Conservation (phyloP, 2,113 vertebrate species). For the Cercocebus atys region DNA sequence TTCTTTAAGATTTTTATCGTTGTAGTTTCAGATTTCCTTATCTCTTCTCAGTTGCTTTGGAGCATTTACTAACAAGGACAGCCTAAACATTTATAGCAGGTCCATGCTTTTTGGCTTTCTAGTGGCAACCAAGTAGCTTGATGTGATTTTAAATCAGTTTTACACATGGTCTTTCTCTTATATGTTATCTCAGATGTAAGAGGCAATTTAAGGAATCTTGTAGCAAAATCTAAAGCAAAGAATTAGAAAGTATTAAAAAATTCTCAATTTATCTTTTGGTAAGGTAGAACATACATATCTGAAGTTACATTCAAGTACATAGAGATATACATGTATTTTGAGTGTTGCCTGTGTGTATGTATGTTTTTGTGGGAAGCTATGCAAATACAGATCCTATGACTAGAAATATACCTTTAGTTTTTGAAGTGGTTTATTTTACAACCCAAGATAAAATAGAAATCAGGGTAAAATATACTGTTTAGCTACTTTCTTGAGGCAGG, state of each 20-base stretch:
- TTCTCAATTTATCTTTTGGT: neutral
- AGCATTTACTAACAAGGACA: neutral
- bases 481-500: neutral
- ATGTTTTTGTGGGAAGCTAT: neutral
- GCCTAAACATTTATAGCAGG: neutral
- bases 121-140: neutral
- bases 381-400: neutral
- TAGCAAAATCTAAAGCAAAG: conserved; percentile 18
- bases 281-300: neutral
- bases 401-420: neutral
- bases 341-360: neutral
- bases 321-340: neutral
- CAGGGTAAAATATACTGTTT: conserved; percentile 5
- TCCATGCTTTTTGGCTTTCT: neutral
- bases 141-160: neutral
- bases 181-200: neutral
- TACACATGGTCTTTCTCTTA: neutral
- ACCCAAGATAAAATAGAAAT: neutral
- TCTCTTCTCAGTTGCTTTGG: neutral
- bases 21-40: neutral
- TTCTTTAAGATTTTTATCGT: neutral
- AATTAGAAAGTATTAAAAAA: conserved; percentile 1
- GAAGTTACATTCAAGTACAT: neutral
- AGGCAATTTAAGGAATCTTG: neutral
- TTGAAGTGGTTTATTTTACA: conserved; percentile 14